Evolutionary conservation across 2,888 invertebrate genomes (phyloP).

Genomic region (Kryphioiulus occultus): DNA sequence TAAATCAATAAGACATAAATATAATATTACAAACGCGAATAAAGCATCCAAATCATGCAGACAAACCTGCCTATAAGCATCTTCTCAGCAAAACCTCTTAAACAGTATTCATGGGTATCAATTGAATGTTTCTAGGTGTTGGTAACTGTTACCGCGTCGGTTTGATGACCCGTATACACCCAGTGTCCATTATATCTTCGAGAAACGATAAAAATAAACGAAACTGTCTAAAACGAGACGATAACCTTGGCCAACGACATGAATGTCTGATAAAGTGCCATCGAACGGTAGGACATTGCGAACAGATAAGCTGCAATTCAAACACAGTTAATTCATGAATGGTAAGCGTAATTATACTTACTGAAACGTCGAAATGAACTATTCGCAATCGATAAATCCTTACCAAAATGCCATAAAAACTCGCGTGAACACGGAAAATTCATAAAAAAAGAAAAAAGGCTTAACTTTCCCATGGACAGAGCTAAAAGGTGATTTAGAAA

Average conservation of each 20-base stretch:
- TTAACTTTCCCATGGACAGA: constrained; percentile 13
- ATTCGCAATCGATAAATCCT: constrained; percentile 24
- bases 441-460: constrained; percentile 40
- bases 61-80: constrained; percentile 22
- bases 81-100: background rate
- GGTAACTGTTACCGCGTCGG: background rate
- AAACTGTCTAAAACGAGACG: background rate
- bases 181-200: background rate
- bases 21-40: background rate
- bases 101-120: background rate
- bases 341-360: background rate
- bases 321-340: background rate
- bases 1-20: background rate
- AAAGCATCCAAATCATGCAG: background rate
- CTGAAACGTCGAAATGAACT: background rate
- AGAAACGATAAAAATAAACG: background rate
- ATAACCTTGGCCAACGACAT: background rate
- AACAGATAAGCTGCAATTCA: background rate
- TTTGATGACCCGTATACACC: constrained; percentile 26
- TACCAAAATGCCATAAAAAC: constrained; percentile 18
- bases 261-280: background rate
- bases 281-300: background rate
- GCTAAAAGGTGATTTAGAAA: constrained; percentile 21
- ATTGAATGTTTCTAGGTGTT: background rate
- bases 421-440: constrained; percentile 2